Base-by-base conservation (phyloP, 1,140 invertebrate species). In the Drosophila sucinea region DNA sequence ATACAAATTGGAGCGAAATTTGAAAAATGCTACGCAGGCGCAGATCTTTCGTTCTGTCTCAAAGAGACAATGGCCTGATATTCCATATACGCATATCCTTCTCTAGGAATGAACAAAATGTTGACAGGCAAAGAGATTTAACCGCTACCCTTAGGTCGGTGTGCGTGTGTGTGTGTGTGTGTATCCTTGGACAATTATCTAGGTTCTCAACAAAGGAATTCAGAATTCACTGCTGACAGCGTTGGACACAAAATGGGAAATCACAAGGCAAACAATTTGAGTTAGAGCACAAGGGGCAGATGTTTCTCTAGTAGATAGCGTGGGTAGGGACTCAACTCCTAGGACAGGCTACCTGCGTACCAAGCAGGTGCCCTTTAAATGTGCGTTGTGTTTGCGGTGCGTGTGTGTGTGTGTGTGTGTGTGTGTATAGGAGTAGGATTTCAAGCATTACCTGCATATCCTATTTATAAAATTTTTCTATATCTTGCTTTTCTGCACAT, bases 1-100 rank as follows among this genome's bases (percentile, higher is more conserved):
- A 25, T 27, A 51, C 17, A 51, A 89, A 84, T 58, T 81, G 84
- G 77, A 79, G 69, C 77, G 81, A 81, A 77, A 75, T 81, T 79
- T 75, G 60, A 81, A 79, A 78, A 86, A 79, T 73, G 77, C 44
- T 87, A 55, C 84, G 84, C 80, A 89, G 80, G 66, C 77, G 77
- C 67, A 83, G 58, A 76, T 29, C 44, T 81, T 69, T 67, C 41
- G 47, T 70, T 10, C 47, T 54, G 74, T 65, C 68, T 60, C 11
- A 17, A 41, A 3, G 8, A 35, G 25, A 40, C 55, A 23, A 51
- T 51, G 44, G 44, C 44, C 38, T 78, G 74, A 67, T 74, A 68
- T 86, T 78, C 65, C 70, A 67, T 35, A 79, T 35, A 79, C 76
- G 65, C 76, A 76, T 73, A 76, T 79, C 79, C 74, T 79, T 76